Base-by-base conservation (phyloP, 2,888 invertebrate genomes). In the Diarsia rubi region DNA sequence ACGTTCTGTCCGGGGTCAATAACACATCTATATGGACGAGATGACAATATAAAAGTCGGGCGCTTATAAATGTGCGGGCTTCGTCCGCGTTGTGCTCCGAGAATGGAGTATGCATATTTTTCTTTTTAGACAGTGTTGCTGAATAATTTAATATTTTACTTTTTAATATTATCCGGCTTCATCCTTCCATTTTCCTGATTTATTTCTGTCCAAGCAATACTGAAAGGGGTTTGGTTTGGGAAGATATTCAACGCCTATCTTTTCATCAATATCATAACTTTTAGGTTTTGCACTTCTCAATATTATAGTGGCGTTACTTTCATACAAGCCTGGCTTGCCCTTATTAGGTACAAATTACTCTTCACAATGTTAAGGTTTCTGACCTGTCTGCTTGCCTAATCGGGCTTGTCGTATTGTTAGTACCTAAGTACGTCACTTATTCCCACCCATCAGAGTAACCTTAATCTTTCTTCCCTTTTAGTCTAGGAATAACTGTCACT, bases 1-100 rank as follows among this genome's bases (percentile, higher is more conserved):
- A 88, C 91, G 89, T 90, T 82, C 75, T 86, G 86, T 79, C 81
- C 65, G 82, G 72, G 85, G 86, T 87, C 86, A 79, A 82, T 83
- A 80, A 86, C 79, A 87, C 45, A 86, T 83, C 84, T 77, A 68
- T 68, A 68, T 70, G 79, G 75, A 79, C 78, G 78, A 79, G 75
- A 83, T 82, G 75, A 86, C 78, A 88, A 81, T 83, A 83, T 83
- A 84, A 86, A 88, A 88, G 83, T 88, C 82, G 68, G 71, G 49
- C 68, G 68, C 63, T 78, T 75, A 73, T 78, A 73, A 78, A 79
- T 83, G 77, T 81, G 70, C 75, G 73, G 88, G 79, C 76, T 81
- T 71, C 78, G 69, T 78, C 72, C 64, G 69, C 75, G 79, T 83
- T 86, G 86, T 86, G 57, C 44, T 37, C 62, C 54, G 49, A 75